Evolutionary conservation across 2,797 vertebrate genomes (phyloP).

Genomic region (Amniataba percoides): DNA sequence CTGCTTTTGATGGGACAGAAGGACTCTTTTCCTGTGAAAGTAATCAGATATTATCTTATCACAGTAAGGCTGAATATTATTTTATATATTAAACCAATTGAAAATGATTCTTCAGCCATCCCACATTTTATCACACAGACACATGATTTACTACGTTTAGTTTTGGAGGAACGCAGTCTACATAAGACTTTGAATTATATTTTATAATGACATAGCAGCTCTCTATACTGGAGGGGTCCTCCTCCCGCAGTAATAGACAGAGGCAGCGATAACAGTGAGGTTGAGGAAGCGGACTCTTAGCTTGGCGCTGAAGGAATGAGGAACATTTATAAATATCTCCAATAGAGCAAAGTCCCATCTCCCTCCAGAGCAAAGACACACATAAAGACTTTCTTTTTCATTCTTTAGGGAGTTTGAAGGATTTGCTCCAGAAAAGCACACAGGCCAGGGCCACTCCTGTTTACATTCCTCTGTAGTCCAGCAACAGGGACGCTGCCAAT

Average conservation of each 20-base stretch:
- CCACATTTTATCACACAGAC: not conserved
- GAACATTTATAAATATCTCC: slow-evolving; percentile 1
- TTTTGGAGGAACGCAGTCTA: not conserved
- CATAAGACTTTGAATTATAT: not conserved
- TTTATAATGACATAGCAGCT: not conserved
- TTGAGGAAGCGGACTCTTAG: slow-evolving; percentile 16
- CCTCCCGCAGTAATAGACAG: not conserved
- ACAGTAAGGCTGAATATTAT: not conserved
- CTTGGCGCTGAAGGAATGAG: slow-evolving; percentile 13
- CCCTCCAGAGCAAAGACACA: slow-evolving; percentile 12
- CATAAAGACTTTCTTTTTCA: not conserved
- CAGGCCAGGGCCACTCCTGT: not conserved
- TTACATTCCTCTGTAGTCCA: slow-evolving; percentile 1
- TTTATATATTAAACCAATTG: slow-evolving; percentile 2
- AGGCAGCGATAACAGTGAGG: not conserved
- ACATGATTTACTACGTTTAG: not conserved
- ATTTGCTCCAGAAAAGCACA: slow-evolving; percentile 5
- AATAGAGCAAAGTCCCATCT: not conserved
- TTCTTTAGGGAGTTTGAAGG: slow-evolving; percentile 8
- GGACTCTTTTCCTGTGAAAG: not conserved
- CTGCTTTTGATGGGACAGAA: not conserved
- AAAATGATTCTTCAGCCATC: not conserved
- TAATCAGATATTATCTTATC: not conserved
- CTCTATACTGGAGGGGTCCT: not conserved
- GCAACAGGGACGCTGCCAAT: too few species aligned